Evolutionary conservation across 2,113 vertebrate species (phyloP).

Genomic region (Sceloporus undulatus): DNA sequence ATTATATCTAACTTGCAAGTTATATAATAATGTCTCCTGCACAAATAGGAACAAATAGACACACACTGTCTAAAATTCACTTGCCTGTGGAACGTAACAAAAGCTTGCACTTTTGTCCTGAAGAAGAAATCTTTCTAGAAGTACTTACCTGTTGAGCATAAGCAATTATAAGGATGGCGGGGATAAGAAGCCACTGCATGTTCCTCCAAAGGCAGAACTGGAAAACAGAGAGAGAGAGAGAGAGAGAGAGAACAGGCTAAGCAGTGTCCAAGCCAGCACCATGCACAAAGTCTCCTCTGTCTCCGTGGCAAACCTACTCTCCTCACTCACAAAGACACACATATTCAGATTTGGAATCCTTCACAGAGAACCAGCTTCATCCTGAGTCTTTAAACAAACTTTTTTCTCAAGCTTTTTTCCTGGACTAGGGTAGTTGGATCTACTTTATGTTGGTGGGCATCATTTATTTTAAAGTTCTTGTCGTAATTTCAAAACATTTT

Average conservation of each 20-base stretch:
- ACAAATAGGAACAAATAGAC: conserved; percentile 44
- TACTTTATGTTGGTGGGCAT: background rate
- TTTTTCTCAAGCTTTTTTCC: background rate
- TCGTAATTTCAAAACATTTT: background rate
- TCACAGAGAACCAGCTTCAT: conserved; percentile 66
- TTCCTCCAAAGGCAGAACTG: conserved; percentile 68
- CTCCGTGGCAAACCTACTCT: conserved; percentile 84
- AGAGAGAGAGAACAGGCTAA: conserved; percentile 67
- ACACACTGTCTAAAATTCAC: conserved; percentile 32
- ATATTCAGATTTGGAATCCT: conserved; percentile 84
- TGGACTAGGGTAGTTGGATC: background rate
- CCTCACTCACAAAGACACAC: conserved; percentile 74
- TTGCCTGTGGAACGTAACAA: conserved; percentile 50
- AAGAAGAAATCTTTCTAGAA: conserved; percentile 44
- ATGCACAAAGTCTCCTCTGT: conserved; percentile 93
- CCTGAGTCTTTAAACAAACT: conserved; percentile 48
- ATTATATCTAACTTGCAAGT: background rate
- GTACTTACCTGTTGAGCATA: conserved; percentile 86
- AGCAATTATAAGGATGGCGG: conserved; percentile 78
- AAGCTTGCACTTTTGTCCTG: background rate
- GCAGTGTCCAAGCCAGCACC: conserved; percentile 69
- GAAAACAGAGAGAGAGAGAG: conserved; percentile 50
- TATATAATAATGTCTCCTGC: conserved; percentile 39
- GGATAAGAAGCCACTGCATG: conserved; percentile 85
- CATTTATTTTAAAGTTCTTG: background rate